Evolutionary conservation across 2,888 invertebrate species (phyloP).

Genomic region (Drosophila stalkeri): DNA sequence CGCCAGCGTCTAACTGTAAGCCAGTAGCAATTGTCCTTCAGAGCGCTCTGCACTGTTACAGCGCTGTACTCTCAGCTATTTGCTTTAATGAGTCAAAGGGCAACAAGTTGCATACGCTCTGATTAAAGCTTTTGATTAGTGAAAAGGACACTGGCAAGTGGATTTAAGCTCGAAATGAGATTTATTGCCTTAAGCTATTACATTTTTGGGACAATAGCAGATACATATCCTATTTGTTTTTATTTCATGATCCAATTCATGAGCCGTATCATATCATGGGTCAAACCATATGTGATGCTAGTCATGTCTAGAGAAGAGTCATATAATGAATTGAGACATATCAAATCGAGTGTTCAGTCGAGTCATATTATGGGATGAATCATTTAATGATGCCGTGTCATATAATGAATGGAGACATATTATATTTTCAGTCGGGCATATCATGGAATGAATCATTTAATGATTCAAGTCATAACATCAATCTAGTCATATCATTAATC

Average conservation of each 20-base stretch:
- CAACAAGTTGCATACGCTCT: neutral
- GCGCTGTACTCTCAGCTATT: conserved; percentile 23
- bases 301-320: neutral
- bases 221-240: neutral
- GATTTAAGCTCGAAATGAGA: neutral
- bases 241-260: too few species aligned
- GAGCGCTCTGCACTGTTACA: neutral
- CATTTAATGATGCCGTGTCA: neutral
- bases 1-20: conserved; percentile 33
- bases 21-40: conserved; percentile 41
- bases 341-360: neutral
- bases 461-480: neutral
- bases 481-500: too few species aligned
- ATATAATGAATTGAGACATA: neutral
- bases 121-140: neutral
- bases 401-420: neutral
- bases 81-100: conserved; percentile 51
- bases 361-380: neutral
- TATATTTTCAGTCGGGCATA: neutral
- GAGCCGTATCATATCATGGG: too few species aligned
- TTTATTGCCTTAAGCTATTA: neutral
- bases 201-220: neutral
- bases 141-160: neutral
- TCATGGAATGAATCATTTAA: neutral
- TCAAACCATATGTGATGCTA: too few species aligned